Conservation (phyloP, 37 sponge, comb jelly and placozoan genomes). For the Agelas oroides region DNA sequence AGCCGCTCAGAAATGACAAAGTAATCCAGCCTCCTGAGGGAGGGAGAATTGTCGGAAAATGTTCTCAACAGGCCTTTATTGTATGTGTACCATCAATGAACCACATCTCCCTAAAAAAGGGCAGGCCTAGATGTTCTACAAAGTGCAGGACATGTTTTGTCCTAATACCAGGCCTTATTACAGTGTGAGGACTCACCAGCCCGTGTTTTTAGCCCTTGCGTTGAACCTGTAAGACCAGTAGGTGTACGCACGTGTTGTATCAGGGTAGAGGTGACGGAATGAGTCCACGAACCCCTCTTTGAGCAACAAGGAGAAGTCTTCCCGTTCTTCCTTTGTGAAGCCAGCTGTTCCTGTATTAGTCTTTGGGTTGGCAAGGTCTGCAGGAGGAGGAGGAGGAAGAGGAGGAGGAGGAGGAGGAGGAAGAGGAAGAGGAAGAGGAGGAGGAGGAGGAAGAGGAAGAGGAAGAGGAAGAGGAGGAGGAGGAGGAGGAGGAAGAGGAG, state of each 20-base stretch:
- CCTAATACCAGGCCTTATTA: constrained; percentile 17
- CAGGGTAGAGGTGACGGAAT: constrained; percentile 91
- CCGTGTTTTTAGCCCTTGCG: constrained; percentile 80
- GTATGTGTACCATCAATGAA: neutral
- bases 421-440: neutral
- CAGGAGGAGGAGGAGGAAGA: too few species aligned
- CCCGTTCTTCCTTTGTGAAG: constrained; percentile 92
- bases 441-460: neutral
- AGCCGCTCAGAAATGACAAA: constrained; percentile 86
- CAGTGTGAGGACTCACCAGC: constrained; percentile 73
- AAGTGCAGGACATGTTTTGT: neutral
- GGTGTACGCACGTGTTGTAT: constrained; percentile 81
- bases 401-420: too few species aligned
- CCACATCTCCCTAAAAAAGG: too few species aligned
- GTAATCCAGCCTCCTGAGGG: constrained; percentile 90
- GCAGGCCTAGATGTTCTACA: too few species aligned
- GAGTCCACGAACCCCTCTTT: constrained; percentile 86
- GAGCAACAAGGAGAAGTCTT: constrained; percentile 80
- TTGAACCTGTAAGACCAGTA: constrained; percentile 93
- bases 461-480: neutral
- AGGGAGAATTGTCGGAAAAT: too few species aligned
- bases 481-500: neutral
- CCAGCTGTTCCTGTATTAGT: constrained; percentile 86
- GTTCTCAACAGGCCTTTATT: too few species aligned
- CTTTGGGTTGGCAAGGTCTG: constrained; percentile 91